phyloP scores from a whole-genome alignment of 2,797 vertebrate genomes.

The Molossus molossus region DNA sequence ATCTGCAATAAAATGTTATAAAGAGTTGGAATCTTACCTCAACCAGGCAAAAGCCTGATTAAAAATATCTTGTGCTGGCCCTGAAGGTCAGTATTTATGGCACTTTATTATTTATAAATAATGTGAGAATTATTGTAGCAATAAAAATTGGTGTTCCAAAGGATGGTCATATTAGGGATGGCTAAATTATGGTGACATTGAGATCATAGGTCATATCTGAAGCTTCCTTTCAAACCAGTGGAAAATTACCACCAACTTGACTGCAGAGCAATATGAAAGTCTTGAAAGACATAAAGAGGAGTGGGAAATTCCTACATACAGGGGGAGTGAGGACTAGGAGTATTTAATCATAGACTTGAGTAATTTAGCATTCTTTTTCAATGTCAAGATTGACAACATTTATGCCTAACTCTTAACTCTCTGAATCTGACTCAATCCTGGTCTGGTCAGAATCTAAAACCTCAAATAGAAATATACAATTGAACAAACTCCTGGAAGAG shows the following conservation, averaged over 20 bases:
- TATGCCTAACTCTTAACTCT: background rate
- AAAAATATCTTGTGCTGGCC: conserved; percentile 75
- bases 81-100: conserved; percentile 83
- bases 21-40: conserved; percentile 70
- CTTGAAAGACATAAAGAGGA: conserved; percentile 54
- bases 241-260: conserved; percentile 77
- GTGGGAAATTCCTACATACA: background rate
- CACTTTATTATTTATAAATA: conserved; percentile 86
- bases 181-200: conserved; percentile 83
- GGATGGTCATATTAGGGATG: conserved; percentile 77
- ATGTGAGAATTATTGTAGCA: conserved; percentile 83
- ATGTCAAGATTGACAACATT: background rate
- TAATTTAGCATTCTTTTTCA: background rate
- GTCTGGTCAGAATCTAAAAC: conserved; percentile 25
- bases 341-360: background rate
- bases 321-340: background rate
- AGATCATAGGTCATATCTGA: conserved; percentile 77
- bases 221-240: conserved; percentile 70
- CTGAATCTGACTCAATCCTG: background rate
- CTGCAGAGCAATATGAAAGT: conserved; percentile 49
- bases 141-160: conserved; percentile 84
- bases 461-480: background rate
- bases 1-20: conserved; percentile 75
- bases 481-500: background rate
- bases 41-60: conserved; percentile 66